Conservation (phyloP, 2,797 vertebrate species). For the Schizothorax lantsangensis region DNA sequence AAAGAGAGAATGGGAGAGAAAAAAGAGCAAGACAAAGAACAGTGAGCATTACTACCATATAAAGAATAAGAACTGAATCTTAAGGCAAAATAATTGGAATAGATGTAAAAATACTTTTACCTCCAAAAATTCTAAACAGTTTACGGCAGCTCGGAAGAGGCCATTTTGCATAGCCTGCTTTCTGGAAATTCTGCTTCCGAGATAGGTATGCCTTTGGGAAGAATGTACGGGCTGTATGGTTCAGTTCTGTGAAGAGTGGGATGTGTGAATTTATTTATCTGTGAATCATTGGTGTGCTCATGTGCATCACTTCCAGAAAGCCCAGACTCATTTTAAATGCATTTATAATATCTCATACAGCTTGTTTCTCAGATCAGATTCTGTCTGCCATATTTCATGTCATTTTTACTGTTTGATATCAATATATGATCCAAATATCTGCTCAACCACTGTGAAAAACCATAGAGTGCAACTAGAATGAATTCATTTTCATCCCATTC, state of each 20-base stretch:
- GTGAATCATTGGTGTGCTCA: constrained; percentile 46
- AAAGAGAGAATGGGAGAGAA: constrained; percentile 43
- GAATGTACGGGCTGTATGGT: constrained; percentile 74
- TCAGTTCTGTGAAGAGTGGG: constrained; percentile 73
- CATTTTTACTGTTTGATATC: constrained; percentile 70
- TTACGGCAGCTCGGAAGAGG: constrained; percentile 81
- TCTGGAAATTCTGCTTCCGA: constrained; percentile 81
- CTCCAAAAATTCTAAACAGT: constrained; percentile 78
- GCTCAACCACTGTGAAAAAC: constrained; percentile 69
- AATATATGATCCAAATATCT: constrained; percentile 63
- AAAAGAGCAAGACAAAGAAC: constrained; percentile 45
- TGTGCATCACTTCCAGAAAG: constrained; percentile 31
- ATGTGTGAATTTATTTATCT: constrained; percentile 53
- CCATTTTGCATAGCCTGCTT: constrained; percentile 80
- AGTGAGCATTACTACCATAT: neutral
- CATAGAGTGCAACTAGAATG: too few species aligned
- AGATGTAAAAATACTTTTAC: constrained; percentile 58
- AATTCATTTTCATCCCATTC: too few species aligned
- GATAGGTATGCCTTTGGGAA: constrained; percentile 81
- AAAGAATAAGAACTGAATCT: neutral
- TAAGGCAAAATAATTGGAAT: neutral
- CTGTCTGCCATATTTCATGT: constrained; percentile 56
- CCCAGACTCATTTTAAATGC: neutral
- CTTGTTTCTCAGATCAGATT: constrained; percentile 7
- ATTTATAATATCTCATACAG: neutral